phyloP scores from a whole-genome alignment of 2,113 vertebrate species.

The Forbesichthys papilliferus region DNA sequence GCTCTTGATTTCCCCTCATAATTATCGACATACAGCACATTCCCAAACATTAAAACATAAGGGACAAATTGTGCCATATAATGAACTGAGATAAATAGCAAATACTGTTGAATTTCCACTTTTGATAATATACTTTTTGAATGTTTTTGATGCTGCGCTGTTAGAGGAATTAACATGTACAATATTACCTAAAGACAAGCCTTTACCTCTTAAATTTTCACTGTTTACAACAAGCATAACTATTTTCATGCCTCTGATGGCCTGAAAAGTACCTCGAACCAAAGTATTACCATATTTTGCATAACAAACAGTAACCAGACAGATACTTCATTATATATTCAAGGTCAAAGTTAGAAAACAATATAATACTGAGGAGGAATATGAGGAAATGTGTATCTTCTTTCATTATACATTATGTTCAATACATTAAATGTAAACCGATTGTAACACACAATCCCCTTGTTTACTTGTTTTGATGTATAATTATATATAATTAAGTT shows the following conservation, averaged over 20 bases:
- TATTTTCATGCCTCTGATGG: too few relatives aligned
- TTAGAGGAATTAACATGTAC: neutral
- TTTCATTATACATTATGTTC: too few relatives aligned
- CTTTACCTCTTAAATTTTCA: conserved; percentile 1
- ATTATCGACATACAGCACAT: neutral
- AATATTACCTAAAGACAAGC: neutral
- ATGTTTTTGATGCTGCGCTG: neutral
- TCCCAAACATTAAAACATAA: neutral
- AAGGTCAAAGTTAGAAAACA: conserved; percentile 37
- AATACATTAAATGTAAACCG: too few relatives aligned
- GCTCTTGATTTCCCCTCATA: neutral
- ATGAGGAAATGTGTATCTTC: neutral
- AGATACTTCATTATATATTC: conserved; percentile 36
- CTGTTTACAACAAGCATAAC: conserved; percentile 8
- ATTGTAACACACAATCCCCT: too few relatives aligned
- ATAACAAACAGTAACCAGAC: conserved; percentile 22
- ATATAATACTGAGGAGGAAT: conserved; percentile 9
- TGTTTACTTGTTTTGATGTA: too few relatives aligned
- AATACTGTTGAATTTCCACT: neutral
- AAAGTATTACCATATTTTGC: conserved; percentile 10
- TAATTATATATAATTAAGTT: too few relatives aligned
- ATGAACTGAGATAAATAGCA: neutral
- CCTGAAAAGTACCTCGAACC: too few relatives aligned
- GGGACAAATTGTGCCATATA: neutral
- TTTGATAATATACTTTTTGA: neutral